Base-by-base conservation (phyloP, 2,888 invertebrate species). In the Netelia fuscicornis region DNA sequence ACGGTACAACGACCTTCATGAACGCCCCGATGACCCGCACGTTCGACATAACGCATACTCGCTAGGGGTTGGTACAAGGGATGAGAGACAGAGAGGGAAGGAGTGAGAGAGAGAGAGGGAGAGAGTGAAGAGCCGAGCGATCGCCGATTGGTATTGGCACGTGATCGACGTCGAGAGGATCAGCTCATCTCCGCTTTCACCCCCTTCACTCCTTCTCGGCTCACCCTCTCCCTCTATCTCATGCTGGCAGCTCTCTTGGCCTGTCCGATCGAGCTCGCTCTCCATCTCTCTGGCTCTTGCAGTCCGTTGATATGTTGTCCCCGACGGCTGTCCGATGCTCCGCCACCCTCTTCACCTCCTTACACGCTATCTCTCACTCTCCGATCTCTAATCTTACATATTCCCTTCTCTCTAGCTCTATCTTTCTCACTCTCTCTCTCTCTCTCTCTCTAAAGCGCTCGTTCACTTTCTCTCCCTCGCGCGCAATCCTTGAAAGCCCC, bases 151-250 rank as follows among this genome's bases (percentile, higher is more conserved):
- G 80, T 83, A 85, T 82, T 85, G 85, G 85, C 85, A 85, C 77
- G 86, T 84, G 86, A 86, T 86, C 81, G 84, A 84, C 85, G 80
- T 85, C 83, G 72, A 85, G 85, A 80, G 82, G 76, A 86, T 84
- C 82, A 84, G 80, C 75, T 83, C 84, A 68, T 70, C 76, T 67
- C 74, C 44, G 17, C 76, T 75, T 48, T 52, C 65, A 25, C 76
- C 54, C 68, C 52, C 75, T 54, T 60, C 62, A 72, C 65, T 44
- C 64, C 75, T 86, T 44, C 54, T 80, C 78, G 77, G 70, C 86
- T 80, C 83, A 44, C 44, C 52, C 62, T 76, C 17, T 48, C 75
- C 30, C 75, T 78, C 17, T 9, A 8, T 30, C 60, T 30, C 77
- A 58, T 52, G 11, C 44, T 30, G 13, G 67, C 3, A 48, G 58